Base-by-base conservation (phyloP, 2,113 vertebrate genomes). In the Saccopteryx leptura region DNA sequence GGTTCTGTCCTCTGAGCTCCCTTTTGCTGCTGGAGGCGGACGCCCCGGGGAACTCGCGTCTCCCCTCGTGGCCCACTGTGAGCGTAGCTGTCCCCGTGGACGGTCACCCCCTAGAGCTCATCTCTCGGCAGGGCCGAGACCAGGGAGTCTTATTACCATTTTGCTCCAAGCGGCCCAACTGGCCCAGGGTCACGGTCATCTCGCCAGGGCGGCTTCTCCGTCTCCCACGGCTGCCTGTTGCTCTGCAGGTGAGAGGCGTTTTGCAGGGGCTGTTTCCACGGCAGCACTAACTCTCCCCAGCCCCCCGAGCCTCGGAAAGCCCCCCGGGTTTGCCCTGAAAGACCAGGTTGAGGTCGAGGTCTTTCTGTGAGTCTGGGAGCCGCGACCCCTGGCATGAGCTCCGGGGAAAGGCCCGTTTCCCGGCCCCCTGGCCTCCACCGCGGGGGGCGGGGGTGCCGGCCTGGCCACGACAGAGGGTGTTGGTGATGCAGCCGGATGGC, bases 401-500 rank as follows among this genome's bases (percentile, higher is more conserved):
- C 76, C n/a, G 48, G 65, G 56, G 69, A 21, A 28, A 8, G 26
- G 19, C 75, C 60, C 0, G 21, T 9, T 31, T 6, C 74, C 68
- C 24, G 0, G 3, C n/a, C 52, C 46, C 18, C 65, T 4, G 0
- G 17, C 46, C 78, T 26, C 33, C 8, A 2, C 52, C 18, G 61
- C 50, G 75, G 78, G 17, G 52, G n/a, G 95, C 81, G 94, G 74
- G 97, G 93, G 93, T 92, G 93, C 79, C 95, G 90, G 82, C 87
- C 83, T 1, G 54, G 75, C 87, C 72, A 74, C 14, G 74, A 93
- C 93, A 78, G 94, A 97, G 94, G 92, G 95, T 93, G 96, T 86
- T 88, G 50, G 79, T 68, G 97, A 97, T 31, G 66, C 56, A 10
- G 74, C 48, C 80, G 90, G 97, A 97, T 98, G 98, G 98, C 92